Conservation (phyloP, 35 echinoderm and acorn worm genomes). For the Ptychodera flava region DNA sequence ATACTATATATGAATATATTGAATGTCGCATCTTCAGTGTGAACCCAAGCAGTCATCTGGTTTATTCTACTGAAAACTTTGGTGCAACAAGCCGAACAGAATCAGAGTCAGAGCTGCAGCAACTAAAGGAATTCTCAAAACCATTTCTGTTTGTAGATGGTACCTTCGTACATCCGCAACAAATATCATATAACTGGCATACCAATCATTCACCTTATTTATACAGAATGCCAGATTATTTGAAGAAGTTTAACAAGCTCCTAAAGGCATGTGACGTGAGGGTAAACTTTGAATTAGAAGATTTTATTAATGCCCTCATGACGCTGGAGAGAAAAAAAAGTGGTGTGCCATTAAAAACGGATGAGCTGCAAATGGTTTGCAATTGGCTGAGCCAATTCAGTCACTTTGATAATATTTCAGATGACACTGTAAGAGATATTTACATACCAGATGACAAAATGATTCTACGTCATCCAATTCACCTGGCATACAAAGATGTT, state of each 20-base stretch:
- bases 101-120: neutral
- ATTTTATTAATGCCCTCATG: neutral
- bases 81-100: neutral
- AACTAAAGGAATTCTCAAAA: neutral
- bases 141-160: neutral
- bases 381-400: neutral
- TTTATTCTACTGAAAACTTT: neutral
- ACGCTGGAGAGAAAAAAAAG: neutral
- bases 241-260: neutral
- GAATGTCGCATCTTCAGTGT: too few species aligned
- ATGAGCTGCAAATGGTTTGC: neutral
- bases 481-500: constrained; percentile 37
- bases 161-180: neutral
- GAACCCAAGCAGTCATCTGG: neutral
- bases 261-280: neutral
- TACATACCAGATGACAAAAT: constrained; percentile 28
- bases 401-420: neutral
- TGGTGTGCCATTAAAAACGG: constrained; percentile 11
- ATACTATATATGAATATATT: neutral
- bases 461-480: neutral
- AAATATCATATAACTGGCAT: neutral
- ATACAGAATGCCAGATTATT: neutral
- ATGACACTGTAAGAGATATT: neutral
- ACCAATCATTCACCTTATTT: neutral
- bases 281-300: neutral